phyloP scores from a whole-genome alignment of 2,113 vertebrate genomes.

The Centropus bengalensis region DNA sequence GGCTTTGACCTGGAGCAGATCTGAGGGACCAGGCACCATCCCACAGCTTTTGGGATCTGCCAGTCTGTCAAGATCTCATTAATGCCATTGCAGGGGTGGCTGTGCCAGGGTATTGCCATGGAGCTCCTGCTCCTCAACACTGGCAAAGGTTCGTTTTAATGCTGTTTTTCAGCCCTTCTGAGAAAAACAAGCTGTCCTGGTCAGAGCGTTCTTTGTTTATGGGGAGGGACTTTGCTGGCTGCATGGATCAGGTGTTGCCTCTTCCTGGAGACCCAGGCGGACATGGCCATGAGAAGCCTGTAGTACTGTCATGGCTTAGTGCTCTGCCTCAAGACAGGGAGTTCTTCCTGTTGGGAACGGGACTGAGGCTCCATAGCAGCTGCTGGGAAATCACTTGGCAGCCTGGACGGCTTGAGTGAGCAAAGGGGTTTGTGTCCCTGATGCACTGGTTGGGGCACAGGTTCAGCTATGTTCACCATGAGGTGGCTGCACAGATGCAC shows the following conservation, averaged over 20 bases:
- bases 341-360: not conserved
- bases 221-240: not conserved
- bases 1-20: not conserved
- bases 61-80: not conserved
- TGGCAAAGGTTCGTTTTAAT: not conserved
- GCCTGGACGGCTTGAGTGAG: not conserved
- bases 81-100: not conserved
- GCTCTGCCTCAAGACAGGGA: not conserved
- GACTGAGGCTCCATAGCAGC: not conserved
- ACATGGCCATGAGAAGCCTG: not conserved
- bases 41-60: not conserved
- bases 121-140: not conserved
- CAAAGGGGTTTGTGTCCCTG: not conserved
- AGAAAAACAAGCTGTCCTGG: not conserved
- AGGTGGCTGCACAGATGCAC: not conserved
- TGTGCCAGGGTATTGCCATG: not conserved
- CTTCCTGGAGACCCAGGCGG: not conserved
- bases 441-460: too few species aligned
- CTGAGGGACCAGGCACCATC: not conserved
- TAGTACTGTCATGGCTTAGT: not conserved
- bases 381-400: not conserved
- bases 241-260: rapidly evolving
- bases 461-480: not conserved
- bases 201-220: not conserved
- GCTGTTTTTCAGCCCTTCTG: not conserved